Evolutionary conservation across 2,888 invertebrate genomes (phyloP), one percentile per base, ranked within the genome.

Genomic region (Pristionchus entomophagus): DNA sequence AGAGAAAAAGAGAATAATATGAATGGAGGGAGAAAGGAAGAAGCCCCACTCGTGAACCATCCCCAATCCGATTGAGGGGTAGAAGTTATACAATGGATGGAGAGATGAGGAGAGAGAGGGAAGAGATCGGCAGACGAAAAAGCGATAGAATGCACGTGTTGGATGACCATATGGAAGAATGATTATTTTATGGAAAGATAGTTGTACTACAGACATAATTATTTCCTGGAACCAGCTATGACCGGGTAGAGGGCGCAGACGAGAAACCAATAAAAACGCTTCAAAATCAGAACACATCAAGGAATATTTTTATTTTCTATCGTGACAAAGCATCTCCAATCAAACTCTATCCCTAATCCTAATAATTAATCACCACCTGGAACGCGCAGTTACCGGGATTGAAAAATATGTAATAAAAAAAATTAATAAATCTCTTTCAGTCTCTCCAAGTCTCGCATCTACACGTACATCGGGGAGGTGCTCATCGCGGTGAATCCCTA

Each of bases 391-490:
- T 2, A 26, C n/a, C 4, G 8, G 26, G 26, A 0, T 26, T 56
- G 19, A 19, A 8, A 38, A 38, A 69, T 45, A 10, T 6, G 45
- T 8, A 35, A 45, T 45, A 45, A 6, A 45, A 45, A 59, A 59
- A 35, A 45, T 45, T 10, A 6, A 45, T 10, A 59, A 59, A 22
- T 59, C 6, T n/a, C 59, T 49, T 95, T n/a, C 95, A 97, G 97
- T 94, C 97, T 96, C 94, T 96, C 96, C 94, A 96, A 96, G 94
- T 96, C 97, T 91, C 96, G 96, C 94, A 97, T 99, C 94, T 99
- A 99, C 95, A 98, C 98, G 12, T 99, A 99, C 95, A 99, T 99
- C 92, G 99, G 99, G 65, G 99, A 99, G 95, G 97, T 98, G 92
- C 93, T 95, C 41, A 97, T 99, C 62, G 98, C 98, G 0, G 96